These are phyloP conservation scores for Hippocampus mohnikei DNA, from an alignment of 2,113 vertebrate species.

Conservation along the genomic window DNA sequence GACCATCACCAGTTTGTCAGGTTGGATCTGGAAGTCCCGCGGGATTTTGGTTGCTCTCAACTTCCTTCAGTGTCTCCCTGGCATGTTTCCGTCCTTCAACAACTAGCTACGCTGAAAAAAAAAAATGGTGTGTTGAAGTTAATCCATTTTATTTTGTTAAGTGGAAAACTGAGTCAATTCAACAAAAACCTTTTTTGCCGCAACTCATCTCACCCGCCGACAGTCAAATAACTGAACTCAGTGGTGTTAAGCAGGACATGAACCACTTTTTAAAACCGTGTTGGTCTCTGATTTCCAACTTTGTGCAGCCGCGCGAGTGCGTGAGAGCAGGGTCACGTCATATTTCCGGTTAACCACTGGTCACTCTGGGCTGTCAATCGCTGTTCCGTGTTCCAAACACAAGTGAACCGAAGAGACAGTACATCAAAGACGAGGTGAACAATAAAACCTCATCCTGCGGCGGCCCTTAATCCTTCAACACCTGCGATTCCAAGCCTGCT, in stretches of 20 bases:
- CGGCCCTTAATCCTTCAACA: conserved; percentile 75
- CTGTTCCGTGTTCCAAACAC: conserved; percentile 44
- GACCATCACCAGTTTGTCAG: background rate
- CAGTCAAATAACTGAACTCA: background rate
- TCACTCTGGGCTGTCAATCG: conserved; percentile 19
- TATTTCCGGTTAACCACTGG: conserved; percentile 30
- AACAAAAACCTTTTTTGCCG: no score
- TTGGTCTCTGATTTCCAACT: conserved; percentile 5
- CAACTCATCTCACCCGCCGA: background rate
- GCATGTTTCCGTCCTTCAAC: no score
- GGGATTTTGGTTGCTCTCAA: background rate
- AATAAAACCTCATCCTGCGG: conserved; percentile 60
- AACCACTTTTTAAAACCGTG: background rate
- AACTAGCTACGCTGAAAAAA: no score
- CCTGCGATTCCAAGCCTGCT: conserved; percentile 68
- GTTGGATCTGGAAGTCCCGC: background rate
- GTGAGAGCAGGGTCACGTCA: conserved; percentile 12
- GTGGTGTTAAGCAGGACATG: conserved; percentile 2
- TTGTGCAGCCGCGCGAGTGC: background rate
- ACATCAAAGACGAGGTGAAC: conserved; percentile 71
- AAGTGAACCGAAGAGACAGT: conserved; percentile 54
- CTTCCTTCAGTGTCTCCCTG: no score
- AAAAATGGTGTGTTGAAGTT: no score
- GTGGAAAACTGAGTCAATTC: no score
- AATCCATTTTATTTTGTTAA: no score